Evolutionary conservation across 2,797 vertebrate species (phyloP), one percentile per base, ranked within the genome.

Genomic region (Melanotaenia nigrans): DNA sequence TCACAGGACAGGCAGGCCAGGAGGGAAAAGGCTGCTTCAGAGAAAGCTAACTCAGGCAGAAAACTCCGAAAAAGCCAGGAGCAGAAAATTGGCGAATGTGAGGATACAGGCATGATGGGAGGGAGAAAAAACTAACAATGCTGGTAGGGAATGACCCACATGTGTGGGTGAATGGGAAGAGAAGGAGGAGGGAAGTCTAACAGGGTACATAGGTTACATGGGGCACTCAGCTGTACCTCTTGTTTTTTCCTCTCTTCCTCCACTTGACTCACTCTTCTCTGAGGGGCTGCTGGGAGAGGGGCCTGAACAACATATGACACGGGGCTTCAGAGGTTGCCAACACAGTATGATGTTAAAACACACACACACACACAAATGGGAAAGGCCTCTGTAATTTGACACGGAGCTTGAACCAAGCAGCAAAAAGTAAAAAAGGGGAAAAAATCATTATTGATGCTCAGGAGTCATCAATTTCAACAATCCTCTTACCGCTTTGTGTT

Each of bases 201-300:
- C 1, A 56, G 63, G 84, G 73, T 77, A 71, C 64, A 79, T 4
- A 68, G 77, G 60, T 80, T 58, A 55, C 55, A 61, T 40, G 71
- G 76, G 71, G 73, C 68, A 86, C 86, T 86, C 84, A 91, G 85
- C 89, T 94, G 94, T 96, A 98, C 95, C 96, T 96, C 96, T 33
- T 93, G 94, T 86, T 95, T 96, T 95, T 95, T 96, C 92, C 94
- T 96, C 90, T 95, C 96, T 94, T 97, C 94, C 93, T 95, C 95
- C 91, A 93, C 89, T 89, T 91, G 95, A 93, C 93, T 95, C 81
- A 93, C 82, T 96, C 95, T 96, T 93, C 96, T 97, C 93, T 93
- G 51, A 90, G 92, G 88, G 86, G 87, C 86, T 91, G 89, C 86
- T 90, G 94, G 93, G 92, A 91, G 93, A 84, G 93, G 91, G 85